Evolutionary conservation across 2,797 vertebrate genomes (phyloP).

Genomic region (Eutrigla gurnardus): DNA sequence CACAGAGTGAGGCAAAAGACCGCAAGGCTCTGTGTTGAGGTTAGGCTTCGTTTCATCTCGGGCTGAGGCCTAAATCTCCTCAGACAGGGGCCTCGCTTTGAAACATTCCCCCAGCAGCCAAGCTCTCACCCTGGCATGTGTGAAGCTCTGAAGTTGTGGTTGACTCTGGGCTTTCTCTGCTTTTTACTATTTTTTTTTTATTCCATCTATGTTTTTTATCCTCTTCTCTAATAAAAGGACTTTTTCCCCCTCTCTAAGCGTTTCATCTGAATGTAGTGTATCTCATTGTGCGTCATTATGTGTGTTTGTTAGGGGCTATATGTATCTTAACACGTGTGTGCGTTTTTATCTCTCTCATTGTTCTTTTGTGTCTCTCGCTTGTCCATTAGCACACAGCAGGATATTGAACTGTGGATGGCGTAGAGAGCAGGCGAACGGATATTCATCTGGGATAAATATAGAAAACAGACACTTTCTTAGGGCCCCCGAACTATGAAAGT

Average conservation of each 20-base stretch:
- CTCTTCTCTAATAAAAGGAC: slow-evolving; percentile 44
- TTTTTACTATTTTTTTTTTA: slow-evolving; percentile 16
- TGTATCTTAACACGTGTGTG: not conserved
- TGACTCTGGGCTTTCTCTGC: slow-evolving; percentile 56
- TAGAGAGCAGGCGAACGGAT: slow-evolving; percentile 56
- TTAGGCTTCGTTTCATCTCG: slow-evolving; percentile 82
- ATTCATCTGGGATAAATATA: slow-evolving; percentile 75
- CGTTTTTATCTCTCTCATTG: slow-evolving; percentile 43
- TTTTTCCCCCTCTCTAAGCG: slow-evolving; percentile 30
- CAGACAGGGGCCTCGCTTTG: slow-evolving; percentile 77
- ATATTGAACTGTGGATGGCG: slow-evolving; percentile 69
- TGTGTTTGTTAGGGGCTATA: not conserved
- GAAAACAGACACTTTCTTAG: slow-evolving; percentile 66
- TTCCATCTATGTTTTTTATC: not conserved
- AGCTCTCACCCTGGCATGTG: slow-evolving; percentile 76
- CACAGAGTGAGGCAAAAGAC: slow-evolving; percentile 57
- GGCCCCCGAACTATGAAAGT: slow-evolving; percentile 52
- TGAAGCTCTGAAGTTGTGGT: slow-evolving; percentile 77
- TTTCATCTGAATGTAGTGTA: slow-evolving; percentile 56
- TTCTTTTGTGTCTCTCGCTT: slow-evolving; percentile 52
- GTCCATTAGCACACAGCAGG: slow-evolving; percentile 60
- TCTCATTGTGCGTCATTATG: slow-evolving; percentile 56
- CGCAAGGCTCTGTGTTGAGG: slow-evolving; percentile 73
- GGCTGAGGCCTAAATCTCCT: slow-evolving; percentile 81
- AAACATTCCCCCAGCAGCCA: slow-evolving; percentile 74